Evolutionary conservation across 2,888 invertebrate species (phyloP), one percentile per base, ranked within the genome.

Genomic region (Protonemura montana): DNA sequence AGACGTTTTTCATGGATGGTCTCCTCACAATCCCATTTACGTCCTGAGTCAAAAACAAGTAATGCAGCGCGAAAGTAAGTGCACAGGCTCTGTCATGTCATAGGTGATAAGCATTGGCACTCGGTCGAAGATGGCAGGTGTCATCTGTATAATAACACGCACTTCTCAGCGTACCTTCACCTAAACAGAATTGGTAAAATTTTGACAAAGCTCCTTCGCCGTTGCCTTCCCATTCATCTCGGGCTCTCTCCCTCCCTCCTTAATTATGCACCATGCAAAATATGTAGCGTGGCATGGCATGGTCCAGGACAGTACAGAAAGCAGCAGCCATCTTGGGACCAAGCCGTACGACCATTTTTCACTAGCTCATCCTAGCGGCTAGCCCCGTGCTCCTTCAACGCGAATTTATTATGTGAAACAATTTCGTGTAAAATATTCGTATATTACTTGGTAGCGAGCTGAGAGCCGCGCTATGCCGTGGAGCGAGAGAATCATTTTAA

Each of bases 1-100:
- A 30, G 7, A 28, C 1, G 30, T 82, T 82, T 82, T 30, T 82
- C 82, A 82, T 82, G 30, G 29, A 82, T 82, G 82, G n/a, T n/a
- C 30, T 29, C 13, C 82, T 82, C 35, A n/a, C 7, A 28, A 30
- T 25, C 30, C 82, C 30, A 30, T 82, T 82, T 82, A n/a, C n/a
- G 29, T 82, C n/a, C 82, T n/a, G n/a, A 13, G 29, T 29, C 29
- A 28, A 82, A 82, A 82, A 82, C 29, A 28, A 82, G 80, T 28
- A 16, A 80, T 13, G 25, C 2, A 25, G 16, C 27, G 80, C 80
- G 35, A 80, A 21, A 77, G 16, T 80, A 28, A 30, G n/a, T 82
- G n/a, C 30, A 35, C 35, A 35, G 35, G 5, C 35, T 35, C 3
- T 6, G 10, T 35, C 10, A 10, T 35, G 35, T 35, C 35, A 35